Evolutionary conservation across 2,888 invertebrate genomes (phyloP).

Genomic region (Drosophila incognita): DNA sequence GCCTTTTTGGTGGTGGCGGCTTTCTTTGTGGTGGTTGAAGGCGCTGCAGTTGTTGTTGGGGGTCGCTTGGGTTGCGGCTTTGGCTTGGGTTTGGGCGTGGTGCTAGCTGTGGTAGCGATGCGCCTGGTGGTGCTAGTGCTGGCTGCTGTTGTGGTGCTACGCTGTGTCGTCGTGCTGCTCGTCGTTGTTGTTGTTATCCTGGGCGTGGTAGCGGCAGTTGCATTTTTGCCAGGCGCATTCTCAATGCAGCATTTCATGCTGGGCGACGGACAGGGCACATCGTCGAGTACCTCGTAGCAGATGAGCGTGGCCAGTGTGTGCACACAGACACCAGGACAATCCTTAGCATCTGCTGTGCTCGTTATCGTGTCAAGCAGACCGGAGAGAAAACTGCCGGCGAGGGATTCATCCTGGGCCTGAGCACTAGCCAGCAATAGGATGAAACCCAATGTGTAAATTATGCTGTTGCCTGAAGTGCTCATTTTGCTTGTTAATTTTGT

Average conservation of each 20-base stretch:
- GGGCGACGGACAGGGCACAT: constrained; percentile 91
- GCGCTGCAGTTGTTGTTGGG: constrained; percentile 68
- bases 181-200: constrained; percentile 49
- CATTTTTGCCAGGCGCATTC: constrained; percentile 87
- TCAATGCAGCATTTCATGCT: constrained; percentile 95
- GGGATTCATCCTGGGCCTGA: constrained; percentile 89
- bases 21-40: constrained; percentile 73
- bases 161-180: constrained; percentile 59
- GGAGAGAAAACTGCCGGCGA: constrained; percentile 93
- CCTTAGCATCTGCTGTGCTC: constrained; percentile 92
- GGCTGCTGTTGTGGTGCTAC: constrained; percentile 68
- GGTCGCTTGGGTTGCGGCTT: constrained; percentile 74
- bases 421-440: constrained; percentile 44
- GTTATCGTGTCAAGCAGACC: constrained; percentile 94
- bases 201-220: constrained; percentile 60
- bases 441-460: constrained; percentile 38
- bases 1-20: constrained; percentile 73
- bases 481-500: constrained; percentile 23
- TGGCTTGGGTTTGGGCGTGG: constrained; percentile 70
- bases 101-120: constrained; percentile 72
- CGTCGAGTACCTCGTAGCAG: constrained; percentile 93
- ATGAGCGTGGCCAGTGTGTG: constrained; percentile 94
- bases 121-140: constrained; percentile 77
- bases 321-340: constrained; percentile 95
- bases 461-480: constrained; percentile 3